Evolutionary conservation across 2,797 vertebrate species (phyloP), one percentile per base, ranked within the genome.

Genomic region (Chrosomus eos): DNA sequence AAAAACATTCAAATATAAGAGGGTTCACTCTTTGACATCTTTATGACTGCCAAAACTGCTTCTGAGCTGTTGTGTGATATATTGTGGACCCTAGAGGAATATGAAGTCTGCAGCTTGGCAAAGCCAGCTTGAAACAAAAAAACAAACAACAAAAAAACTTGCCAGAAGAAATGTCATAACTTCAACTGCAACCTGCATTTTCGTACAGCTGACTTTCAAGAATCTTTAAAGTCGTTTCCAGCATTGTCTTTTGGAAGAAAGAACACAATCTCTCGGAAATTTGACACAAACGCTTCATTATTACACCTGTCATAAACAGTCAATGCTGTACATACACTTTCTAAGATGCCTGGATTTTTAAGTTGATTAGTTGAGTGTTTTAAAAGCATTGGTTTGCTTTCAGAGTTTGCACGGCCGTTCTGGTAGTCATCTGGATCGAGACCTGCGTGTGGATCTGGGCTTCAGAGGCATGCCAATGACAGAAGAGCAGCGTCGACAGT

Each of bases 401-500:
- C 84, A 98, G 97, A 95, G 95, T 43, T 92, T 96, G 19, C 96
- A 97, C 81, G 95, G 96, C 13, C 94, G 94, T 8, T 91, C 93
- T 1, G 71, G 92, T 53, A 91, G 92, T 80, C 96, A 96, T 23
- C 94, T 95, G 82, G 97, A 98, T 88, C 91, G 96, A 81, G 97
- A 98, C 90, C 92, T 97, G 40, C 93, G 94, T 2, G 96, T 97
- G 84, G 97, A 98, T 64, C 89, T 98, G 92, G 86, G 77, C 23
- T 89, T 89, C 70, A 79, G 88, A 36, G 87, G 67, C 19, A 73
- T 87, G 87, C 86, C 87, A 7, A 81, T 88, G 87, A 88, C 64
- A 1, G 87, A 99, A 88, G 98, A 99, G 82, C 98, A 99, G 89
- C 93, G 98, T 1, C 95, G 97, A 3, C 98, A 99, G 94, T 99